These are phyloP conservation scores for Acleris literana DNA, from an alignment of 2,888 invertebrate genomes.

Conservation along the genomic window DNA sequence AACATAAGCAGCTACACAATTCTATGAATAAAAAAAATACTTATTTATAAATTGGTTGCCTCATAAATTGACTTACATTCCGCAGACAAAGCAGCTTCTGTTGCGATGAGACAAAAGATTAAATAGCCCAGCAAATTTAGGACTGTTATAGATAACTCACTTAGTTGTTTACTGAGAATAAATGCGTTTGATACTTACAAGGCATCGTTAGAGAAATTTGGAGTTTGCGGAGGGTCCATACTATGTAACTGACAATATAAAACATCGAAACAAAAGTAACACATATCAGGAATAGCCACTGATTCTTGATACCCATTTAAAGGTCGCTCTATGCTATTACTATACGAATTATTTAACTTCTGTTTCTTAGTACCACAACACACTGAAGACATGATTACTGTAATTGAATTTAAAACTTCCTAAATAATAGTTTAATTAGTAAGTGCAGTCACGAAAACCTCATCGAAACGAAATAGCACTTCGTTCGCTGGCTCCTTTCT, in stretches of 20 bases:
- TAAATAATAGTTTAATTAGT: constrained; percentile 51
- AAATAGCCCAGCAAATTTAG: constrained; percentile 7
- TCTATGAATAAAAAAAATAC: constrained; percentile 11
- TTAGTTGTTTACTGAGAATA: constrained; percentile 28
- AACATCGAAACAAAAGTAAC: constrained; percentile 99
- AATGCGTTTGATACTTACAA: constrained; percentile 88
- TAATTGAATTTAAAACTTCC: constrained; percentile 44
- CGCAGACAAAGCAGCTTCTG: constrained; percentile 23
- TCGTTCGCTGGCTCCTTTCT: constrained; percentile 9
- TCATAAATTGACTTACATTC: constrained; percentile 23
- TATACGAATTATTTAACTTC: constrained; percentile 89
- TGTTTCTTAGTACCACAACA: constrained; percentile 97
- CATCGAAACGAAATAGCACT: constrained; percentile 55
- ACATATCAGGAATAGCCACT: constrained; percentile 97
- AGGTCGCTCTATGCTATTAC: constrained; percentile 84
- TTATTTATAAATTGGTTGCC: constrained; percentile 15
- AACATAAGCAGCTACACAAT: constrained; percentile 13
- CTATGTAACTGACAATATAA: constrained; percentile 97
- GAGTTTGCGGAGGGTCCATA: constrained; percentile 94
- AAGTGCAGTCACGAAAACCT: constrained; percentile 58
- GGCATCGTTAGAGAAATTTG: constrained; percentile 96
- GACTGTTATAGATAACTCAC: constrained; percentile 11
- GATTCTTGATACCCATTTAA: constrained; percentile 79
- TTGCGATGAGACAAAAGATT: constrained; percentile 26
- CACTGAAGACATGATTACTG: constrained; percentile 90